Evolutionary conservation across 2,888 invertebrate species (phyloP), one percentile per base, ranked within the genome.

Genomic region (Lamproptera curius): DNA sequence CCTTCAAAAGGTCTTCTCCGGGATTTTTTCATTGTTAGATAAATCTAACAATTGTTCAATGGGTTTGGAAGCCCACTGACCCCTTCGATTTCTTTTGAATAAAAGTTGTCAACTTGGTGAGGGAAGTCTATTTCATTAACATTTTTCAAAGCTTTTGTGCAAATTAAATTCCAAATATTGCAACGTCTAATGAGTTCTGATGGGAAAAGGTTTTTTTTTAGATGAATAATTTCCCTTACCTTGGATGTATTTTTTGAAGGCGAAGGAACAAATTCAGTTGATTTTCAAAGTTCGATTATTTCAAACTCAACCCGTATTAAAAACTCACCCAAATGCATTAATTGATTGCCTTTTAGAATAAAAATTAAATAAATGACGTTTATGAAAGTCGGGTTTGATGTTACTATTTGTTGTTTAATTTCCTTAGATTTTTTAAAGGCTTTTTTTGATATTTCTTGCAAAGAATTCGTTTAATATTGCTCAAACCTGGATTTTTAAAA

Each of bases 21-120:
- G 35, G 63, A 95, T 94, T 49, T 97, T 83, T 61, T 90, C 90
- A 72, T 97, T 97, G 55, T 90, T 78, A 8, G 94, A 92, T 44
- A 96, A 77, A 76, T 95, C 93, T 50, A 96, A 73, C 20, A 91
- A 70, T 77, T 95, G 95, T 53, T 96, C 96, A 0, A 95, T 93
- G 0, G 97, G 97, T 73, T 97, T 97, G 79, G 97, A 97, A 10
- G 96, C 94, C 89, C 96, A 61, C 94, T 94, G 42, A 97, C 90
- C 49, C 92, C 90, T 67, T 95, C 95, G 55, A 97, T 89, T 63
- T 92, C 89, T 66, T 98, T 98, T 97, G 80, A 59, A 94, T 88
- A 44, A 98, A 80, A 9, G 89, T 89, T 48, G 93, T 88, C 33
- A 97, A 77, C 53, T 93, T 89, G 83, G 43, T 95, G 91, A 0